Percentiles rank a stretch among this genome's conserved stretches.
These are phyloP conservation scores for Trichacis sp. DNA, from an alignment of 2,888 invertebrate species.

Conservation along the genomic window DNA sequence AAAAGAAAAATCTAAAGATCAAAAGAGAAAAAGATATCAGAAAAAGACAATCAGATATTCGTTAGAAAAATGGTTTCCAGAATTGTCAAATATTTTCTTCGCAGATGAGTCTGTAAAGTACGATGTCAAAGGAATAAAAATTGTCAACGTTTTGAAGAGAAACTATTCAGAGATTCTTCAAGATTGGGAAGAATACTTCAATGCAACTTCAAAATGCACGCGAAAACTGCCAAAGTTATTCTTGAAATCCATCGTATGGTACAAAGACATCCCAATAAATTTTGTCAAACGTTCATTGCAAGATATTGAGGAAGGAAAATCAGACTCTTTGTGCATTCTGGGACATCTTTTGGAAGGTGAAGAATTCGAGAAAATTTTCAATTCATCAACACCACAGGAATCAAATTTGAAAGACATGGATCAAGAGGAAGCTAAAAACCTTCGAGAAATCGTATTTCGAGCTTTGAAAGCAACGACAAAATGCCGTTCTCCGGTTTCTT, in stretches of 20 bases:
- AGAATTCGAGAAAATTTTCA: slow-evolving; percentile 44
- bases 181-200: slow-evolving; percentile 28
- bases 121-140: neutral
- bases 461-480: slow-evolving; percentile 19
- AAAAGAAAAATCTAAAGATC: too few relatives aligned
- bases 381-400: slow-evolving; percentile 44
- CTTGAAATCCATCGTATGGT: slow-evolving; percentile 53
- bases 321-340: slow-evolving; percentile 31
- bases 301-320: slow-evolving; percentile 15
- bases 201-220: slow-evolving; percentile 16
- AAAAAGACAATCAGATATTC: too few relatives aligned
- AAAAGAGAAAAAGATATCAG: too few relatives aligned
- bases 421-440: slow-evolving; percentile 3
- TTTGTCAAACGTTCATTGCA: slow-evolving; percentile 40
- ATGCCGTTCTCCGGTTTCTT: slow-evolving; percentile 56
- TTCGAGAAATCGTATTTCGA: neutral
- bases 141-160: slow-evolving; percentile 24
- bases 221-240: slow-evolving; percentile 34
- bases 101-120: neutral
- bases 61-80: slow-evolving; percentile 22
- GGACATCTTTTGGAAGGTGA: slow-evolving; percentile 48
- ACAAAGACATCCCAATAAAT: slow-evolving; percentile 55
- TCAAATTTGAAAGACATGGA: slow-evolving; percentile 26
- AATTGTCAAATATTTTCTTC: neutral
- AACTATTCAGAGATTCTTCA: slow-evolving; percentile 20